Evolutionary conservation across 2,888 invertebrate genomes (phyloP), one percentile per base, ranked within the genome.

Genomic region (Xiphydria camelus): DNA sequence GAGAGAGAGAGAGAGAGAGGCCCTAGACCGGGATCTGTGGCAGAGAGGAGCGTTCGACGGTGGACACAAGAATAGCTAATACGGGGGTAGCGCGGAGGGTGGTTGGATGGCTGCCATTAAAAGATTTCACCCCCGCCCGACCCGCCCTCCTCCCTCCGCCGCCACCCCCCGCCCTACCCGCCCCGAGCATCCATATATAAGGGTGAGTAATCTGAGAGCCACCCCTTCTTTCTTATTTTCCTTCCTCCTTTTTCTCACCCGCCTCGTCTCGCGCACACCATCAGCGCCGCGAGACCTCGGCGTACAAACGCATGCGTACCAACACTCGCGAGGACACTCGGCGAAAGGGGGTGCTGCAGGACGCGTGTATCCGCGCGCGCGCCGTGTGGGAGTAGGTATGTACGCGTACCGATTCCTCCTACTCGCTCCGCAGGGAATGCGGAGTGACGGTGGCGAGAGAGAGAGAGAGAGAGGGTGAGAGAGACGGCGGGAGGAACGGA

Each of bases 61-160:
- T 64, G 67, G 65, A 67, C 69, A 66, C 62, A 64, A 68, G 70
- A 70, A 70, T 70, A 66, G 70, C 69, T 70, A 70, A 70, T 70
- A 66, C 64, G 62, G 52, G 51, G 62, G 59, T 53, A 45, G 55
- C 45, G 36, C 38, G 51, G 53, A 50, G 51, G 14, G 41, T 25
- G 26, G 41, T 49, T 56, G 66, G 67, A 70, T 70, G 70, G 70
- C 64, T 69, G 70, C 71, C 71, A 71, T 72, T 70, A 71, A 72
- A 72, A 71, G 70, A 69, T 71, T 70, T 68, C 67, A 61, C 63
- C 64, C 64, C 61, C 56, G 49, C 51, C 57, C 47, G 50, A 49
- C 26, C 46, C 39, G 14, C 47, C 41, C 49, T 42, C 29, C 50
- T 31, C 43, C 34, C 33, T 26, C 46, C 26, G 25, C 37, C 35